Evolutionary conservation across 2,113 vertebrate genomes (phyloP).

Genomic region (Siniperca knerii): DNA sequence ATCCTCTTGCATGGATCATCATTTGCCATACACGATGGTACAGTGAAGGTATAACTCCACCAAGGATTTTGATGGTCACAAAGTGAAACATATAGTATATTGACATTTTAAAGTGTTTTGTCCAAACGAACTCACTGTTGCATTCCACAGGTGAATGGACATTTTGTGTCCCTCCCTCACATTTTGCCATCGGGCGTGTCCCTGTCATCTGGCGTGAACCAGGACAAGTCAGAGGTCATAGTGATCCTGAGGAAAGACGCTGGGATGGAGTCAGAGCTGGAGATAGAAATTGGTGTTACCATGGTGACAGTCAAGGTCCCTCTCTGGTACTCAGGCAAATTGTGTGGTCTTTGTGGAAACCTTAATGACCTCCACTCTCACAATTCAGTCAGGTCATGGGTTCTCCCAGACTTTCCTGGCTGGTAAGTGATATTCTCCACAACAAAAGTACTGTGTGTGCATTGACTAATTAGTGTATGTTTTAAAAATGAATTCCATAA

Average conservation of each 20-base stretch:
- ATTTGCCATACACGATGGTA: slow-evolving; percentile 34
- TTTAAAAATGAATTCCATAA: not conserved
- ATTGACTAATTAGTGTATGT: not conserved
- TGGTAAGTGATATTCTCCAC: slow-evolving; percentile 28
- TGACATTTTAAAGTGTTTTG: not conserved
- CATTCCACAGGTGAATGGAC: slow-evolving; percentile 34
- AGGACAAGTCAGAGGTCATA: slow-evolving; percentile 32
- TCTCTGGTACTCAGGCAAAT: slow-evolving; percentile 12
- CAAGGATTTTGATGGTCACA: not conserved
- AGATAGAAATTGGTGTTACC: slow-evolving; percentile 30
- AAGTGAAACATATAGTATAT: not conserved
- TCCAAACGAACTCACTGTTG: not conserved
- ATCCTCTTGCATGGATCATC: slow-evolving; percentile 52
- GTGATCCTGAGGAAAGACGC: slow-evolving; percentile 34
- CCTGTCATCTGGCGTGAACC: slow-evolving; percentile 30
- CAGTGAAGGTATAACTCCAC: slow-evolving; percentile 16
- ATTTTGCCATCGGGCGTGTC: slow-evolving; percentile 16
- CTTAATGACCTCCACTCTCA: slow-evolving; percentile 32
- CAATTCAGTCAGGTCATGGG: slow-evolving; percentile 17
- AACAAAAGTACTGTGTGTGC: not conserved
- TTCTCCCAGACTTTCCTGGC: slow-evolving; percentile 36
- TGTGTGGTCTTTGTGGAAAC: slow-evolving; percentile 71
- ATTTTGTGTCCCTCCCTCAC: slow-evolving; percentile 24
- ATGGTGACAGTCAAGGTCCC: slow-evolving; percentile 36
- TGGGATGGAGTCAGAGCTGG: slow-evolving; percentile 40